phyloP scores from a whole-genome alignment of 2,888 invertebrate genomes.

The Pocota personata region DNA sequence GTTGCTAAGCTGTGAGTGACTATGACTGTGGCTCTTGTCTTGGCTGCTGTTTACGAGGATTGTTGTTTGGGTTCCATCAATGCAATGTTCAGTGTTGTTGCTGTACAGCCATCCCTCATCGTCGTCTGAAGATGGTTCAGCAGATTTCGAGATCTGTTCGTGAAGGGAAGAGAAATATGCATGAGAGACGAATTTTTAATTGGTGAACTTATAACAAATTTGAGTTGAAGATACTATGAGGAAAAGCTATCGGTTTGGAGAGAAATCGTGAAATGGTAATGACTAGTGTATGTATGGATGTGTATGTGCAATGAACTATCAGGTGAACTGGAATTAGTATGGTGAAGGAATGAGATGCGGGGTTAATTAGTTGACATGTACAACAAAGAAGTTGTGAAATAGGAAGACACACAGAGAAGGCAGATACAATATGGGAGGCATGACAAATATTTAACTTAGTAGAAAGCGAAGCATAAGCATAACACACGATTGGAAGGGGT shows the following conservation, averaged over 20 bases:
- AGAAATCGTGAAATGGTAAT: slow-evolving; percentile 70
- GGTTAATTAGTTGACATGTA: slow-evolving; percentile 70
- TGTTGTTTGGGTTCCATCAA: slow-evolving; percentile 45
- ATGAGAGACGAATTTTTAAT: slow-evolving; percentile 50
- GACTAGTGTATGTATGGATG: neutral
- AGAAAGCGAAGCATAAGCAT: slow-evolving; percentile 55
- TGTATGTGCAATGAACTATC: slow-evolving; percentile 47
- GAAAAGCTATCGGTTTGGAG: slow-evolving; percentile 16
- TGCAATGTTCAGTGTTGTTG: slow-evolving; percentile 55
- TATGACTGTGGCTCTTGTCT: slow-evolving; percentile 64
- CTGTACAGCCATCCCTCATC: slow-evolving; percentile 83
- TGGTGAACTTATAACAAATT: slow-evolving; percentile 57
- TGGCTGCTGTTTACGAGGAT: slow-evolving; percentile 77
- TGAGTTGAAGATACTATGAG: neutral
- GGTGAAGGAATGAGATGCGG: slow-evolving; percentile 52
- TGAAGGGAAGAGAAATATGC: neutral
- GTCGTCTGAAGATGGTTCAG: slow-evolving; percentile 85
- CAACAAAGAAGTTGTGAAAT: slow-evolving; percentile 20
- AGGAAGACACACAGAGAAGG: slow-evolving; percentile 27
- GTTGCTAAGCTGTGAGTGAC: slow-evolving; percentile 58
- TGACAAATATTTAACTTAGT: slow-evolving; percentile 53
- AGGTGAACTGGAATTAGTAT: slow-evolving; percentile 72
- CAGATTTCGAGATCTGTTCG: slow-evolving; percentile 81
- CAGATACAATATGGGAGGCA: neutral
- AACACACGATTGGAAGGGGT: neutral